A percentile compares a stretch with the other conserved stretches of the same genome.
These are phyloP conservation scores for Ferrisia virgata DNA, from an alignment of 2,888 invertebrate genomes.

Conservation along the genomic window DNA sequence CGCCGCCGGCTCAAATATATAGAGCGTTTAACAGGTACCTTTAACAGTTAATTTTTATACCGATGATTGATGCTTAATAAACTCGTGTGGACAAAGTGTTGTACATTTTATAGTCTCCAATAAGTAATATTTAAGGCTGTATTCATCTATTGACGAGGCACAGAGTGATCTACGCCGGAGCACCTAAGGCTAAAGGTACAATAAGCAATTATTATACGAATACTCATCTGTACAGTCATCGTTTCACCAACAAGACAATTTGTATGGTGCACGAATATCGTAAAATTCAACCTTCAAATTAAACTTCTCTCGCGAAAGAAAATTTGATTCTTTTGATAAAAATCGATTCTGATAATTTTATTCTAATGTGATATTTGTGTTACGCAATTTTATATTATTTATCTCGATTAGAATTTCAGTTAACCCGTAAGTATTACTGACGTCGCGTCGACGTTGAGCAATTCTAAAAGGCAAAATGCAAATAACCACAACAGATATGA, in stretches of 20 bases:
- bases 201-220: too few species aligned
- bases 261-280: too few species aligned
- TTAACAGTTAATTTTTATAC: background rate
- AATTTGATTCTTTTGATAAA: background rate
- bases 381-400: background rate
- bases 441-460: background rate
- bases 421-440: background rate
- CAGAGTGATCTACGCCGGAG: too few species aligned
- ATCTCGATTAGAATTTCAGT: background rate
- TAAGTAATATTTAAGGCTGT: too few species aligned
- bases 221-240: too few species aligned
- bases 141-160: too few species aligned
- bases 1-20: background rate
- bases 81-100: background rate
- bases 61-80: background rate
- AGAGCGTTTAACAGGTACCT: background rate
- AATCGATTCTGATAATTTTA: background rate
- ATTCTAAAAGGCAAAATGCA: background rate
- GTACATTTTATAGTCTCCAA: too few species aligned
- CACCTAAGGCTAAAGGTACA: too few species aligned
- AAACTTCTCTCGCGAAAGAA: background rate
- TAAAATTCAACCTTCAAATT: background rate
- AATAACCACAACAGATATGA: background rate
- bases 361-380: slow-evolving; percentile 1
- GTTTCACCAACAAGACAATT: too few species aligned